Evolutionary conservation across 2,113 vertebrate species (phyloP).

Genomic region (Gasterosteus aculeatus): DNA sequence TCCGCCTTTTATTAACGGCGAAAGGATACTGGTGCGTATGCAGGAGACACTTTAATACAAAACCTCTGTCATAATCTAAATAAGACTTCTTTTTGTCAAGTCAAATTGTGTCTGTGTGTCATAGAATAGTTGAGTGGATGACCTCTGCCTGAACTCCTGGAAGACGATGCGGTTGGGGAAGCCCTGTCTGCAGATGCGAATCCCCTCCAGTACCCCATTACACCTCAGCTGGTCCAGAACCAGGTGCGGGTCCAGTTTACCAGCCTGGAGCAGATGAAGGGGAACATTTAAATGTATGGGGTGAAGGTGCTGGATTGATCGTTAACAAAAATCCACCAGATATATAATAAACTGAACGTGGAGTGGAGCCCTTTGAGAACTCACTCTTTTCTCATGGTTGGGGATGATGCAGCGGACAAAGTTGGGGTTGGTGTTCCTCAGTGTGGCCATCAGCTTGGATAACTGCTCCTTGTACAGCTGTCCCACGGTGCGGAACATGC

Average conservation of each 20-base stretch:
- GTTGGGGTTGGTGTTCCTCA: slow-evolving; percentile 98
- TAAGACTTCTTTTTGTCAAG: not conserved
- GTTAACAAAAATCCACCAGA: no score
- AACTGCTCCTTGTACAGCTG: slow-evolving; percentile 97
- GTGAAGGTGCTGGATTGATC: not conserved
- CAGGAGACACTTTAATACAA: not conserved
- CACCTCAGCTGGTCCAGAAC: slow-evolving; percentile 96
- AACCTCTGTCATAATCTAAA: not conserved
- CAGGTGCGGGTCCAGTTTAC: slow-evolving; percentile 94
- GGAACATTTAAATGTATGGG: not conserved
- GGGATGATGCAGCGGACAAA: slow-evolving; percentile 99
- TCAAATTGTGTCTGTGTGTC: not conserved
- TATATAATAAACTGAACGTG: no score
- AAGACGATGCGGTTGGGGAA: slow-evolving; percentile 98
- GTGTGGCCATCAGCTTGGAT: slow-evolving; percentile 95
- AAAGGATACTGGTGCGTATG: not conserved
- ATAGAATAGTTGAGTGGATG: not conserved
- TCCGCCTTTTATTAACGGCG: not conserved
- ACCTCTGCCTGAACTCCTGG: slow-evolving; percentile 99
- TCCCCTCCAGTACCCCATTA: slow-evolving; percentile 95
- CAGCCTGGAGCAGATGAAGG: slow-evolving; percentile 82
- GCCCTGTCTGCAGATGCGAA: slow-evolving; percentile 96
- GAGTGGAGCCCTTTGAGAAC: slow-evolving; percentile 22
- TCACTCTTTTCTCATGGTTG: slow-evolving; percentile 95
- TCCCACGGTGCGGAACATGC: slow-evolving; percentile 96